These are phyloP conservation scores for Pangasius larnaudii DNA, from an alignment of 2,797 vertebrate species.

Conservation along the genomic window DNA sequence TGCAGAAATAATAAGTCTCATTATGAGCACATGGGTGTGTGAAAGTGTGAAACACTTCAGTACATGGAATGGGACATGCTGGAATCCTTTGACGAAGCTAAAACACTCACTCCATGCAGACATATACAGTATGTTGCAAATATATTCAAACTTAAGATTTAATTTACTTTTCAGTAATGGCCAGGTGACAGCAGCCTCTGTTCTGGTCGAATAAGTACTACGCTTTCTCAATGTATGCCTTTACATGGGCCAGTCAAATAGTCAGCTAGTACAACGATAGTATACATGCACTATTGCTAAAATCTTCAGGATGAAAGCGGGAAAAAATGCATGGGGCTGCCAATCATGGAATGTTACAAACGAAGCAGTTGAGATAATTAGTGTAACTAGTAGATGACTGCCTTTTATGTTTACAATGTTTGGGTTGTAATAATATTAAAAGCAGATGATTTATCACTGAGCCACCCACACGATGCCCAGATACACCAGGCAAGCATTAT, in stretches of 20 bases:
- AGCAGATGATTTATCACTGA: neutral
- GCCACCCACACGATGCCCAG: neutral
- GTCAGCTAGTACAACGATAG: too few relatives aligned
- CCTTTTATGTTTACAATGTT: neutral
- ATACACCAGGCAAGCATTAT: neutral
- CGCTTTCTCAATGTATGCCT: neutral
- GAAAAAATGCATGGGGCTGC: neutral
- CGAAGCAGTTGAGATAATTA: neutral
- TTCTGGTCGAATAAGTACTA: neutral
- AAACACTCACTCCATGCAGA: neutral
- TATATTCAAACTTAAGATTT: neutral
- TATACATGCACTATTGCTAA: neutral
- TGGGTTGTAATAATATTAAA: neutral
- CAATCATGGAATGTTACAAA: neutral
- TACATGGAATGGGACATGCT: neutral
- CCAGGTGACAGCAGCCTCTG: neutral
- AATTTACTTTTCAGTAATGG: neutral
- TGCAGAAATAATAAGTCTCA: conserved; percentile 34
- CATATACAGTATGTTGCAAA: neutral
- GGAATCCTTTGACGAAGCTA: neutral
- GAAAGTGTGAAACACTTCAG: neutral
- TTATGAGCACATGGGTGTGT: neutral
- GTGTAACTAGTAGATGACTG: neutral
- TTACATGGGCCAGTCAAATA: neutral
- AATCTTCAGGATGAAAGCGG: neutral